Percentiles rank a stretch among this genome's conserved stretches.
Evolutionary conservation across 2,888 invertebrate genomes (phyloP).

Genomic region (Oscheius myriophilus): DNA sequence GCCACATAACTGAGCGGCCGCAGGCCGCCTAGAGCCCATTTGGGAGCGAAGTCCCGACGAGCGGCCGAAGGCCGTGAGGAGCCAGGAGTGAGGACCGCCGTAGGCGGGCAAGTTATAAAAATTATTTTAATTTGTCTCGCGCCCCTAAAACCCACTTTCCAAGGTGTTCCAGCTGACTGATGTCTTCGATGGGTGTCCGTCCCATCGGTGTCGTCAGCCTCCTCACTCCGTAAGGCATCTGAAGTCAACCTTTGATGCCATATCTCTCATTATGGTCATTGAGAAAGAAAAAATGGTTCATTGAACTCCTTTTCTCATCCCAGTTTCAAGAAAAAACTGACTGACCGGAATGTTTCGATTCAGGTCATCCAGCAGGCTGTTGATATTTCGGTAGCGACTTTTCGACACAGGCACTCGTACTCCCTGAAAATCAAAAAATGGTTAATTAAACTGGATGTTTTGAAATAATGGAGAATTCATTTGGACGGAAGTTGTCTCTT

Average conservation of each 20-base stretch:
- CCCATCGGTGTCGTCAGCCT: constrained; percentile 68
- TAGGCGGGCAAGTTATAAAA: too few species aligned
- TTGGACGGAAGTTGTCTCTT: not conserved
- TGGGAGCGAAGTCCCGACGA: too few species aligned
- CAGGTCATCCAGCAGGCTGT: constrained; percentile 67
- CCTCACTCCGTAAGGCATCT: constrained; percentile 65
- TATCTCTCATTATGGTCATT: too few species aligned
- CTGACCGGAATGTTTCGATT: constrained; percentile 57
- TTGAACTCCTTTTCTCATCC: too few species aligned
- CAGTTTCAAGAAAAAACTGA: not conserved
- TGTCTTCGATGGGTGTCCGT: constrained; percentile 47
- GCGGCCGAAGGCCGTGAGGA: too few species aligned
- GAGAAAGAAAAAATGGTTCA: too few species aligned
- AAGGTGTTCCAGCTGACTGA: constrained; percentile 65
- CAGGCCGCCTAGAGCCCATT: too few species aligned
- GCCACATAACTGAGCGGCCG: too few species aligned
- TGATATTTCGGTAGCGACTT: constrained; percentile 67
- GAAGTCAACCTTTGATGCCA: not conserved
- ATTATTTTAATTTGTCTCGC: too few species aligned
- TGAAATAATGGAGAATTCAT: not conserved
- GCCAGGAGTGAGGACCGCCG: too few species aligned
- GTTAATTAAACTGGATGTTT: not conserved
- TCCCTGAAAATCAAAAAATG: constrained; percentile 54
- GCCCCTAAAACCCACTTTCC: constrained; percentile 66
- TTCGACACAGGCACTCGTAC: constrained; percentile 69